A percentile compares a stretch with the other conserved stretches of the same genome.
These are phyloP conservation scores for Drosophila pseudoananassae DNA, from an alignment of 1,140 invertebrate genomes.

Conservation along the genomic window DNA sequence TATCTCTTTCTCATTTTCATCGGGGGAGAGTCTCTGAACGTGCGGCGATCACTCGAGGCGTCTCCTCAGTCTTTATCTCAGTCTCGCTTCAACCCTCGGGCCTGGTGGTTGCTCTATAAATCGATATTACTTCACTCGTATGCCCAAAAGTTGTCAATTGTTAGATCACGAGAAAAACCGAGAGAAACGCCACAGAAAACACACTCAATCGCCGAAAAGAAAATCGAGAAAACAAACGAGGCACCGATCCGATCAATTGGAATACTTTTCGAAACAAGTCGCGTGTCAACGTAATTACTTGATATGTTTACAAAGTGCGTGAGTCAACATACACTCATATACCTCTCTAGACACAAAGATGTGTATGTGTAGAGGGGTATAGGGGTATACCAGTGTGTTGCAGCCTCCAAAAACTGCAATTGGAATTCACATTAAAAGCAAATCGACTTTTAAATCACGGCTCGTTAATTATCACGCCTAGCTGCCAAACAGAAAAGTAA, in stretches of 20 bases:
- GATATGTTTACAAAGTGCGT: slow-evolving; percentile 57
- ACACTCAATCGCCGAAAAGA: slow-evolving; percentile 21
- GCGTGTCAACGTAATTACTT: slow-evolving; percentile 68
- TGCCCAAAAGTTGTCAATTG: slow-evolving; percentile 76
- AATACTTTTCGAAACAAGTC: slow-evolving; percentile 73
- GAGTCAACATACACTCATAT: slow-evolving; percentile 7
- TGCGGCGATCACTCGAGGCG: slow-evolving; percentile 17
- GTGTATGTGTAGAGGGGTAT: slow-evolving; percentile 15
- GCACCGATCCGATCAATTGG: slow-evolving; percentile 31
- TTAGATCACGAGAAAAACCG: slow-evolving; percentile 39
- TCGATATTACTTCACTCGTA: slow-evolving; percentile 18
- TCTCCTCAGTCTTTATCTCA: slow-evolving; percentile 52
- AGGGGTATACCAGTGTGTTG: slow-evolving; percentile 24
- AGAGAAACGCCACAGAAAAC: slow-evolving; percentile 21
- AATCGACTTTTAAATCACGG: slow-evolving; percentile 65
- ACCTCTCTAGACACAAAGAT: slow-evolving; percentile 12
- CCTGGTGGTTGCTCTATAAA: slow-evolving; percentile 55
- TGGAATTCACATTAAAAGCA: slow-evolving; percentile 58
- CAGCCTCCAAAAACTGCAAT: slow-evolving; percentile 75
- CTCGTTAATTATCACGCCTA: slow-evolving; percentile 78
- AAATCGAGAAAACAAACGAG: slow-evolving; percentile 39
- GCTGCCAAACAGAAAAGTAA: slow-evolving; percentile 49
- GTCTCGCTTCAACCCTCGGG: slow-evolving; percentile 75
- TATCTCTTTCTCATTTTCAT: slow-evolving; percentile 20
- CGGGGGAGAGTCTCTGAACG: not conserved